Percentiles rank a stretch among this genome's conserved stretches.
These are phyloP conservation scores for Netelia fuscicornis DNA, from an alignment of 2,888 invertebrate genomes.

Conservation along the genomic window DNA sequence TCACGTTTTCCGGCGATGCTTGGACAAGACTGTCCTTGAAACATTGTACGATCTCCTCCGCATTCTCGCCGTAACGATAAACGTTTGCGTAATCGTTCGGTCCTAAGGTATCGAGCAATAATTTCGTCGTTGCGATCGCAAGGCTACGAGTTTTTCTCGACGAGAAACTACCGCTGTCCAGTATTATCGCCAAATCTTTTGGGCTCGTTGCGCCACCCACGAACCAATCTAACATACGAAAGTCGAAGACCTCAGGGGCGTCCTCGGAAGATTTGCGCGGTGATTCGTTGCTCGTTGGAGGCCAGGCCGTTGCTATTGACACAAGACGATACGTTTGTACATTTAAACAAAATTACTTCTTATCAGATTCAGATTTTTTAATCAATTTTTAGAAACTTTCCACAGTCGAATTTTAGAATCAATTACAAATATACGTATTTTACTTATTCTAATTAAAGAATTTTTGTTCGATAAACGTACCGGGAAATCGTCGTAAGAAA, in stretches of 20 bases:
- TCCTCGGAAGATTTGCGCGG: constrained; percentile 88
- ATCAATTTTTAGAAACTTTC: no score
- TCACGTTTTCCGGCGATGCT: constrained; percentile 93
- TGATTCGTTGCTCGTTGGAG: constrained; percentile 88
- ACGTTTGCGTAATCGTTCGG: constrained; percentile 99
- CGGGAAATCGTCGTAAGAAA: constrained; percentile 97
- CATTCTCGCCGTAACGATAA: constrained; percentile 94
- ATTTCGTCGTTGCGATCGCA: constrained; percentile 94
- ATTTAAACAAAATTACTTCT: constrained; percentile 18
- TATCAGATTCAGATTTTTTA: constrained; percentile 23
- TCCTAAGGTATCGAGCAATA: constrained; percentile 96
- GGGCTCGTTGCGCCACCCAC: constrained; percentile 98
- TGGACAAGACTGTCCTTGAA: constrained; percentile 95
- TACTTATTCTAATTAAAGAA: no score
- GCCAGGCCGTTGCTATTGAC: constrained; percentile 91
- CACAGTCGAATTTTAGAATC: constrained; percentile 2
- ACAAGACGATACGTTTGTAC: neutral
- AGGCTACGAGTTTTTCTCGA: constrained; percentile 93
- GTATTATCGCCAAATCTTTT: constrained; percentile 97
- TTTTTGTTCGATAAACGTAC: constrained; percentile 80
- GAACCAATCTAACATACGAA: constrained; percentile 97
- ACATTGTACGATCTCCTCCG: constrained; percentile 94
- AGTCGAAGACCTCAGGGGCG: constrained; percentile 95
- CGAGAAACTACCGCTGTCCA: constrained; percentile 96
- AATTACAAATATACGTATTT: no score